Conservation (phyloP, 1,140 invertebrate genomes). For the Parasteatoda tepidariorum region DNA sequence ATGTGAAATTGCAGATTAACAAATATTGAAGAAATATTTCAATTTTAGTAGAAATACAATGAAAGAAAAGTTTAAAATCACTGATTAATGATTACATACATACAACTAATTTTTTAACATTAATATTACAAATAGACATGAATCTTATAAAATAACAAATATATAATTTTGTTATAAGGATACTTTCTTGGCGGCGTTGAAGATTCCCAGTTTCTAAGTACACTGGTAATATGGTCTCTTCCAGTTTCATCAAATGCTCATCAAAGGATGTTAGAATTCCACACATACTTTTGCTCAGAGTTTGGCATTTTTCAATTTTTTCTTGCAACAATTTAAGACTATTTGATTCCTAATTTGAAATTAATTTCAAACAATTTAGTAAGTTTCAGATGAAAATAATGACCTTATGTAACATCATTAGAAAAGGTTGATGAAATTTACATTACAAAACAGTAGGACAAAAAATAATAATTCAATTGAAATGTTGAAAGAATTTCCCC, state of each 20-base stretch:
- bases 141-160: no score
- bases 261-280: conserved; percentile 92
- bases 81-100: not conserved
- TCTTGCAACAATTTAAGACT: conserved; percentile 75
- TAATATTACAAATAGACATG: not conserved
- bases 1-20: not conserved
- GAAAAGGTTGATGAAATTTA: no score
- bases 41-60: not conserved
- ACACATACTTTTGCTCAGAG: conserved; percentile 86
- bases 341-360: conserved; percentile 38
- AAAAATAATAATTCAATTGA: no score
- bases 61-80: not conserved
- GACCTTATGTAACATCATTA: no score
- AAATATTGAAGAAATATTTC: not conserved
- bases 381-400: no score
- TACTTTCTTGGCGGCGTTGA: conserved; percentile 91
- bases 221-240: conserved; percentile 93
- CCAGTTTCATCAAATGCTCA: conserved; percentile 85
- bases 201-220: conserved; percentile 95
- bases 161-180: no score
- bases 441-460: no score
- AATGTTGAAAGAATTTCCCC: no score
- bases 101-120: not conserved
- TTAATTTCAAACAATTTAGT: not conserved
- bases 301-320: conserved; percentile 81